Conservation (phyloP, 2,113 vertebrate species). For the Oncorhynchus nerka region DNA sequence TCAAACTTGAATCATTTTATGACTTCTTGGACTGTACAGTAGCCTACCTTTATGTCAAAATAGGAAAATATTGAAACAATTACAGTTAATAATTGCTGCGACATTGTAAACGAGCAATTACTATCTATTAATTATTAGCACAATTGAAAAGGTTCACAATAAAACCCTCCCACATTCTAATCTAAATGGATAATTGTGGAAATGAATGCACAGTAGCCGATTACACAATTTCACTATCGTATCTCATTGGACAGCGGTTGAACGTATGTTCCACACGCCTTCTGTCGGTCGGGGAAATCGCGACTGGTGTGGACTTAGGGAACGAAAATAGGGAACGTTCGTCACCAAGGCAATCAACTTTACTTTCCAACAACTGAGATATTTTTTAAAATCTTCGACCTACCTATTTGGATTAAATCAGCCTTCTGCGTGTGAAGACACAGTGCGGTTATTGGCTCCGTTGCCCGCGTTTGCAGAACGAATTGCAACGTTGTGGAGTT, state of each 20-base stretch:
- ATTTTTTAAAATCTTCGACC: constrained; percentile 28
- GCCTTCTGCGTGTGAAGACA: too few relatives aligned
- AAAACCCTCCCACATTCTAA: constrained; percentile 7
- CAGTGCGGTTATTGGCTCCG: background rate
- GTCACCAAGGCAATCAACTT: constrained; percentile 51
- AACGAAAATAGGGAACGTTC: constrained; percentile 3
- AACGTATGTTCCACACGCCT: constrained; percentile 41
- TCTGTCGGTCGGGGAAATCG: constrained; percentile 37
- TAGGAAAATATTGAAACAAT: too few relatives aligned
- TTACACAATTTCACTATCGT: constrained; percentile 29
- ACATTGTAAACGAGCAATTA: background rate
- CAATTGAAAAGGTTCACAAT: background rate
- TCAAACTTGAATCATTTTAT: too few relatives aligned
- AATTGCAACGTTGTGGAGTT: constrained; percentile 36
- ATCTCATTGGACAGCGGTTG: constrained; percentile 54
- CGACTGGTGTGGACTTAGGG: constrained; percentile 44
- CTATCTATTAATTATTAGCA: background rate
- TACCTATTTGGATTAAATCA: constrained; percentile 3
- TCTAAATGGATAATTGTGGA: background rate
- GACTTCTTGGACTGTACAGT: too few relatives aligned
- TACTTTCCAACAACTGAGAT: constrained; percentile 33
- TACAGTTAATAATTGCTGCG: too few relatives aligned
- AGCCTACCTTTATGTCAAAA: too few relatives aligned
- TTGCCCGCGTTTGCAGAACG: background rate
- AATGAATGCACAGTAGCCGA: constrained; percentile 13